phyloP scores from a whole-genome alignment of 2,888 invertebrate genomes.

The Ferdinandea cuprea region DNA sequence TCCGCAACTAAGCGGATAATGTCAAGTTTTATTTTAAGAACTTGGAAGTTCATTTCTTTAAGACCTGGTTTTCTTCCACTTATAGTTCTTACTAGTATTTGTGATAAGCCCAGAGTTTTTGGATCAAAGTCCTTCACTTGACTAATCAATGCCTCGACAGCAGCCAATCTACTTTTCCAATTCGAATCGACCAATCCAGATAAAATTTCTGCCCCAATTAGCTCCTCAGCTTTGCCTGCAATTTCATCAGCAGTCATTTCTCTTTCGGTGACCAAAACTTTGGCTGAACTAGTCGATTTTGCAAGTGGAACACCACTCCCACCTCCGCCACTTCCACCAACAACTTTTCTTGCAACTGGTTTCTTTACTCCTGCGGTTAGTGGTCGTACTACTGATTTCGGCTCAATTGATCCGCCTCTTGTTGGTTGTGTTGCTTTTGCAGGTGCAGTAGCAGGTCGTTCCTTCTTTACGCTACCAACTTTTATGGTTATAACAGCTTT shows the following conservation, averaged over 20 bases:
- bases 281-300: constrained; percentile 80
- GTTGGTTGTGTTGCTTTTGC: constrained; percentile 79
- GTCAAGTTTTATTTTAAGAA: constrained; percentile 92
- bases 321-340: constrained; percentile 62
- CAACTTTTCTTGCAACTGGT: constrained; percentile 75
- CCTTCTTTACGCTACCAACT: constrained; percentile 86
- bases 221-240: constrained; percentile 87
- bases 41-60: constrained; percentile 95
- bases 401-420: constrained; percentile 80
- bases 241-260: constrained; percentile 91
- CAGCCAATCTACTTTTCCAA: constrained; percentile 92
- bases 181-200: constrained; percentile 89
- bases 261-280: constrained; percentile 84
- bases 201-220: constrained; percentile 87
- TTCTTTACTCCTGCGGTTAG: constrained; percentile 79
- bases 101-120: constrained; percentile 87
- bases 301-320: constrained; percentile 74
- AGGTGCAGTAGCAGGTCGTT: constrained; percentile 81
- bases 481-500: constrained; percentile 94
- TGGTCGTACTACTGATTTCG: constrained; percentile 80
- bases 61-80: constrained; percentile 92
- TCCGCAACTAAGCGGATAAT: constrained; percentile 90
- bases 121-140: constrained; percentile 86
- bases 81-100: constrained; percentile 89
- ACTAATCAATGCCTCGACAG: constrained; percentile 89